Conservation (phyloP, 2,888 invertebrate species). For the Volucella inanis region DNA sequence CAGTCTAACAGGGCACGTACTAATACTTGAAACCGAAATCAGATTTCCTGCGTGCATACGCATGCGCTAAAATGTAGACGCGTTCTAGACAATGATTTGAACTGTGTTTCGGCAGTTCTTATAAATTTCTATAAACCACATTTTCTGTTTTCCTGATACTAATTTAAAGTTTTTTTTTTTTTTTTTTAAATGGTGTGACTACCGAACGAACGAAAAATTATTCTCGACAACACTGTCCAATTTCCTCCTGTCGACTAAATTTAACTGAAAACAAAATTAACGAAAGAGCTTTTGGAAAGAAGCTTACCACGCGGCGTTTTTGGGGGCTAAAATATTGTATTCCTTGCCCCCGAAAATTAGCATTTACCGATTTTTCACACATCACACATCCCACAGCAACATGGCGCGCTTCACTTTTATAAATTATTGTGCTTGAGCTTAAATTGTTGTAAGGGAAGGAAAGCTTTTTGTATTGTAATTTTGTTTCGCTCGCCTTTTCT, state of each 20-base stretch:
- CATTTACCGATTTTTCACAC: background rate
- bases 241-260: conserved; percentile 4
- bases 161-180: no score
- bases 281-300: conserved; percentile 56
- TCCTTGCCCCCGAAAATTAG: conserved; percentile 34
- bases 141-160: no score
- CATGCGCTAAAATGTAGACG: no score
- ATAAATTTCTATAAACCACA: no score
- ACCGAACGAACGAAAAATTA: background rate
- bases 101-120: no score
- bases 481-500: background rate
- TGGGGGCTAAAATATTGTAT: background rate
- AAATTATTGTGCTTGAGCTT: background rate
- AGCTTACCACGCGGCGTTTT: conserved; percentile 56
- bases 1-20: no score
- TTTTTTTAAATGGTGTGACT: background rate
- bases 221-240: conserved; percentile 51
- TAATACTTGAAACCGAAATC: no score
- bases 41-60: no score
- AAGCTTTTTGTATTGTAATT: conserved; percentile 45
- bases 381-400: conserved; percentile 17
- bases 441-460: conserved; percentile 3
- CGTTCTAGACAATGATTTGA: no score
- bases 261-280: conserved; percentile 40
- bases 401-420: conserved; percentile 12